Evolutionary conservation across 2,113 vertebrate species (phyloP).

Genomic region (Spheniscus mendiculus): DNA sequence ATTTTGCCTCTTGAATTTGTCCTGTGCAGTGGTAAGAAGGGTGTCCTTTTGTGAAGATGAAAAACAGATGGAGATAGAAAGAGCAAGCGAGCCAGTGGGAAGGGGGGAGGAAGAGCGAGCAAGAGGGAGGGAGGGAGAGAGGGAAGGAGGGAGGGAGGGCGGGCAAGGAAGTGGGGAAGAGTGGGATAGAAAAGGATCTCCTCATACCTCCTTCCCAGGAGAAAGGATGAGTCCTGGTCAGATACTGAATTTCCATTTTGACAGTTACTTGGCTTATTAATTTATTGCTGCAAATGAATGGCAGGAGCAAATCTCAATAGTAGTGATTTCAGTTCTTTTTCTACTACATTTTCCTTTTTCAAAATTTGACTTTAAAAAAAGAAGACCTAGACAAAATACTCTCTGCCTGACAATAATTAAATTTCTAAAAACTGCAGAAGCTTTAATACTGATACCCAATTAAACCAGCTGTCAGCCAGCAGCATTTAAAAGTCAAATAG

Average conservation of each 20-base stretch:
- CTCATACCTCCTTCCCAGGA: neutral
- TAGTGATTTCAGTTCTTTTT: neutral
- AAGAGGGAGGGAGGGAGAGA: neutral
- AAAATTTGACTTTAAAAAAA: neutral
- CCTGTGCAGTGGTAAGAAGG: neutral
- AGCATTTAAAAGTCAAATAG: neutral
- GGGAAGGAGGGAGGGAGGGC: neutral
- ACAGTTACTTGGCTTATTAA: neutral
- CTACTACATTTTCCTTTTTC: neutral
- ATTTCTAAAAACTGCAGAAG: neutral
- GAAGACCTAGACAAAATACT: neutral
- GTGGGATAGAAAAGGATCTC: neutral
- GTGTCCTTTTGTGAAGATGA: neutral
- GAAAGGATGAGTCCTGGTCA: neutral
- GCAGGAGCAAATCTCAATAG: neutral
- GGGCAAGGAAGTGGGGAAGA: neutral
- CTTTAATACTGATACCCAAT: neutral
- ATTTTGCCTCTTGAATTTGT: neutral
- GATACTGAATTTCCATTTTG: neutral
- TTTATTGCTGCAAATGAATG: neutral
- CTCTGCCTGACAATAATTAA: neutral
- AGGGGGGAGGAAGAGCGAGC: neutral
- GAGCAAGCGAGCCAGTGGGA: neutral
- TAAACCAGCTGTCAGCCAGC: conserved; percentile 12
- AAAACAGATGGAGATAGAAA: neutral